A percentile compares a stretch with the other conserved stretches of the same genome.
These are phyloP conservation scores for Pseudomyrmex cubaensis DNA, from an alignment of 1,140 invertebrate species.

Conservation along the genomic window DNA sequence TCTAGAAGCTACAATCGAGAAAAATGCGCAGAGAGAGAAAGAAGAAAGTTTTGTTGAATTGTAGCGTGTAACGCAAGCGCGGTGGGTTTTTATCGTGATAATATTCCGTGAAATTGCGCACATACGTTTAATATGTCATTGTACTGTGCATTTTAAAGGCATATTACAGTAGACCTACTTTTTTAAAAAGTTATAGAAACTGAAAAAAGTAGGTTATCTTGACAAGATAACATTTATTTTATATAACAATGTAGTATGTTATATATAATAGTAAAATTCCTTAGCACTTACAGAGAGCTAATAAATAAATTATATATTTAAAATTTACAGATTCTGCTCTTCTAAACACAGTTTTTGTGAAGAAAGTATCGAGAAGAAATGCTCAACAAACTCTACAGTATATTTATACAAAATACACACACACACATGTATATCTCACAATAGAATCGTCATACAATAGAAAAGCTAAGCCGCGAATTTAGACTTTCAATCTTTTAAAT, in stretches of 20 bases:
- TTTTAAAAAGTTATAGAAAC: neutral
- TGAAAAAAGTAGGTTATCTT: too few species aligned
- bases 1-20: constrained; percentile 46
- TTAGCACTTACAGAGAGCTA: neutral
- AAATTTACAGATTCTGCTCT: neutral
- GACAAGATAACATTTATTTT: neutral
- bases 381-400: neutral
- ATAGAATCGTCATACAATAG: constrained; percentile 15
- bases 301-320: neutral
- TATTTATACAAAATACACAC: neutral
- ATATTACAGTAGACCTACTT: too few species aligned
- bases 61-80: constrained; percentile 29
- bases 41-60: constrained; percentile 41
- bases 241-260: neutral
- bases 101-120: constrained; percentile 49
- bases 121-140: constrained; percentile 18
- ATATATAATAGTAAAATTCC: neutral
- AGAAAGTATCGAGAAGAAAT: neutral
- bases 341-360: neutral
- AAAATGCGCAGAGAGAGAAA: neutral
- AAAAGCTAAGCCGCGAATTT: constrained; percentile 17
- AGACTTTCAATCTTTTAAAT: constrained; percentile 56
- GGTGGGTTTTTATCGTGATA: constrained; percentile 41
- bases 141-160: constrained; percentile 5
- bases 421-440: neutral